Base-by-base conservation (phyloP, 2,113 vertebrate genomes). In the Solea solea region DNA sequence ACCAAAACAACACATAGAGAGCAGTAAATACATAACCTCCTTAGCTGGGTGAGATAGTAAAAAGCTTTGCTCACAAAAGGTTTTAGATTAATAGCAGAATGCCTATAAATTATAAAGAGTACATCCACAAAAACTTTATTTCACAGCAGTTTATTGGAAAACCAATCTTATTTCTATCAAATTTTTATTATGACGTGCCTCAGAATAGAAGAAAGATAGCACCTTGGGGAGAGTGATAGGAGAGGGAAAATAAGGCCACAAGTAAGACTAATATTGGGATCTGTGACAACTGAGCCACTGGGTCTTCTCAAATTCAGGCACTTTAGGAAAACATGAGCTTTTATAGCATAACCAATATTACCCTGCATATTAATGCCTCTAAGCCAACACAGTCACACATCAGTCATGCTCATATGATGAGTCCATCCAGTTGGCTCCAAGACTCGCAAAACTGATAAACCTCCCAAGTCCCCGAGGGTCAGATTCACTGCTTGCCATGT, bases 401-500 rank as follows among this genome's bases (percentile, higher is more conserved):
- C 62, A 53, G 62, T 66, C 70, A 58, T 25, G 62, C 66, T 74
- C 14, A 12, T 40, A 14, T 44, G 52, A 64, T 48, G 6, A 51
- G 14, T 21, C 16, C 28, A 13, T 58, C 52, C 41, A 69, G 46
- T 48, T 49, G 53, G 28, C 39, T 44, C 45, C 2, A 14, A 51
- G 11, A 61, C 11, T 52, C 45, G 7, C 28, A 46, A 74, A 65
- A 65, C 25, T 42, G 16, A 48, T 64, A 61, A 60, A 66, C 0
- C 41, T 72, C 46, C 25, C 25, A 39, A 4, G 1, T 39, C 64
- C 83, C 72, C 0, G 28, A 63, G 81, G 81, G 73, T 67, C 69
- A 73, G 53, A 74, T 53, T 53, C 61, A 46, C 59, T 58, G 61
- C 42, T 34, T 65, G 28, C 74, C 84, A 69, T 84, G 77, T 67